phyloP scores from a whole-genome alignment of 2,113 vertebrate genomes.

The Ramphastos sulfuratus region DNA sequence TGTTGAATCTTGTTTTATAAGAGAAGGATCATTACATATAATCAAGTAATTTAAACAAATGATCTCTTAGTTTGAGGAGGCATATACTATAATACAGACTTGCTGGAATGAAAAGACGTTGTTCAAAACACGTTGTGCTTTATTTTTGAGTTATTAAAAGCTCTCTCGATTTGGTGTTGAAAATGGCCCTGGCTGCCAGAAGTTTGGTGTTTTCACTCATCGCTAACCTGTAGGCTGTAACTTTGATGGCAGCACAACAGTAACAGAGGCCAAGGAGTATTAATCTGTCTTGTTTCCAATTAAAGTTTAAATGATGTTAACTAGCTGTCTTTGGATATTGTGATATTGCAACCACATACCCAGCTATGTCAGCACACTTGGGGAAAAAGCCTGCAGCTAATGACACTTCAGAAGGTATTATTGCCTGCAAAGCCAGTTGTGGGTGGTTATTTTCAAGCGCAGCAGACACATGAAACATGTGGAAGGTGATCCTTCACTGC shows the following conservation, averaged over 20 bases:
- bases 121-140: background rate
- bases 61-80: constrained; percentile 60
- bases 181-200: background rate
- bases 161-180: background rate
- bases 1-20: constrained; percentile 76
- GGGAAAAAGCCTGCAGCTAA: background rate
- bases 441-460: background rate
- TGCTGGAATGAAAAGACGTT: constrained; percentile 28
- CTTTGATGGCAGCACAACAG: background rate
- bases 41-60: constrained; percentile 74
- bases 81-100: background rate
- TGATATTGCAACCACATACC: background rate
- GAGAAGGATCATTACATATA: constrained; percentile 67
- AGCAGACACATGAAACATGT: accelerated
- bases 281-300: background rate
- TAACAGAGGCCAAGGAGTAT: background rate
- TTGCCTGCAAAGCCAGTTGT: background rate
- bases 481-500: background rate
- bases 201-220: background rate
- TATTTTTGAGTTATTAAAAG: constrained; percentile 9
- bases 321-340: background rate
- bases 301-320: background rate
- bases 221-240: background rate
- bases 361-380: background rate
- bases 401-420: background rate